Evolutionary conservation across 2,797 vertebrate genomes (phyloP).

Genomic region (Gallinago nigripennis): DNA sequence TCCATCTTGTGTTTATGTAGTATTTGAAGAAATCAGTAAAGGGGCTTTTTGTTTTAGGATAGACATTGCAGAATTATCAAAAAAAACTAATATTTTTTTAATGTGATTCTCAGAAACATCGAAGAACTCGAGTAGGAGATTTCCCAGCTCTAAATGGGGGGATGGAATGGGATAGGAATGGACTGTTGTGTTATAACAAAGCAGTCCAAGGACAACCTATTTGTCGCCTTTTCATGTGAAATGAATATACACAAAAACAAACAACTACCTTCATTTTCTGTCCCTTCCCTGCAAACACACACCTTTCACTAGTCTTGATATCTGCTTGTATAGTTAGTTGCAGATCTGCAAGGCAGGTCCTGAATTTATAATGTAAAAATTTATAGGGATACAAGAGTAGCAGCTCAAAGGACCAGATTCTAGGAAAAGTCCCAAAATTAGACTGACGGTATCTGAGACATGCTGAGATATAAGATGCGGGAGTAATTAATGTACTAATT

Average conservation of each 20-base stretch:
- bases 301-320: not conserved
- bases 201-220: not conserved
- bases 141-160: not conserved
- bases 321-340: not conserved
- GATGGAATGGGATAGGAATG: not conserved
- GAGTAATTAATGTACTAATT: not conserved
- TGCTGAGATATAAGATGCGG: not conserved
- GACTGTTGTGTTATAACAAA: not conserved
- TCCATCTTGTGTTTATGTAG: not conserved
- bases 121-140: not conserved
- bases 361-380: not conserved
- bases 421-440: not conserved
- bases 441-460: accelerated
- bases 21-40: not conserved
- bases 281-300: not conserved
- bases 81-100: not conserved
- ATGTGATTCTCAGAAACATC: not conserved
- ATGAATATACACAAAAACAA: not conserved
- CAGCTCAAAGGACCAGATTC: not conserved
- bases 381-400: not conserved
- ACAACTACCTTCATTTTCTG: not conserved
- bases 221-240: not conserved
- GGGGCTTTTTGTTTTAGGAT: not conserved
- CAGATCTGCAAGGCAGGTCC: not conserved
- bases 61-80: not conserved